phyloP scores from a whole-genome alignment of 2,113 vertebrate genomes.

The Chamaea fasciata region DNA sequence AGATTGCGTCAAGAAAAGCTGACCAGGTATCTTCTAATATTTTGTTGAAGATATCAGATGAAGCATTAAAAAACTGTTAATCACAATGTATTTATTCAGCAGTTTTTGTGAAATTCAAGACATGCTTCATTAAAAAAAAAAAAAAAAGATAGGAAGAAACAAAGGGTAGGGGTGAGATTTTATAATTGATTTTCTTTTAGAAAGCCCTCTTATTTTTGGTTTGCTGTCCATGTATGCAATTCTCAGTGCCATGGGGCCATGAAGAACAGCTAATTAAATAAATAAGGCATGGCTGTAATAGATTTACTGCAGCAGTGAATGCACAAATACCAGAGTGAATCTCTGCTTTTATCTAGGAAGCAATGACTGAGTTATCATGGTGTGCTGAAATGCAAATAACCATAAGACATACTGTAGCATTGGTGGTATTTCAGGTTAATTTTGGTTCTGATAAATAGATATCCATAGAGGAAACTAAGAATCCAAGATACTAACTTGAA shows the following conservation, averaged over 20 bases:
- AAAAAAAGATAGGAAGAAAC: not conserved
- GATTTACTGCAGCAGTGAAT: not conserved
- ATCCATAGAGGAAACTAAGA: not conserved
- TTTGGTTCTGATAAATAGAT: not conserved
- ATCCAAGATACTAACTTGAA: not conserved
- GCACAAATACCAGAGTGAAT: not conserved
- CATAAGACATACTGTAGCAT: not conserved
- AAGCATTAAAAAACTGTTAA: not conserved
- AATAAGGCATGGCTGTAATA: not conserved
- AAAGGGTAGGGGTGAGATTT: not conserved
- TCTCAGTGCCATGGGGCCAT: too few species aligned
- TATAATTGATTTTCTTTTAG: not conserved
- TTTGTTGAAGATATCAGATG: not conserved
- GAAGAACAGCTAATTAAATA: not conserved
- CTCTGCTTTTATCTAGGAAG: not conserved
- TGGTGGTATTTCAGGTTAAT: not conserved
- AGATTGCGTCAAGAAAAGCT: not conserved
- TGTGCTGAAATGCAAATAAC: not conserved
- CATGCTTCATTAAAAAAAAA: not conserved
- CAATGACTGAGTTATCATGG: not conserved
- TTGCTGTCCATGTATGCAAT: not conserved
- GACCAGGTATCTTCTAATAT: not conserved
- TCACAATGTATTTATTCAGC: not conserved
- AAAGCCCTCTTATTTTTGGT: not conserved
- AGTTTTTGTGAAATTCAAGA: not conserved